phyloP scores from a whole-genome alignment of 2,888 invertebrate genomes.

The Lithophane leautieri region DNA sequence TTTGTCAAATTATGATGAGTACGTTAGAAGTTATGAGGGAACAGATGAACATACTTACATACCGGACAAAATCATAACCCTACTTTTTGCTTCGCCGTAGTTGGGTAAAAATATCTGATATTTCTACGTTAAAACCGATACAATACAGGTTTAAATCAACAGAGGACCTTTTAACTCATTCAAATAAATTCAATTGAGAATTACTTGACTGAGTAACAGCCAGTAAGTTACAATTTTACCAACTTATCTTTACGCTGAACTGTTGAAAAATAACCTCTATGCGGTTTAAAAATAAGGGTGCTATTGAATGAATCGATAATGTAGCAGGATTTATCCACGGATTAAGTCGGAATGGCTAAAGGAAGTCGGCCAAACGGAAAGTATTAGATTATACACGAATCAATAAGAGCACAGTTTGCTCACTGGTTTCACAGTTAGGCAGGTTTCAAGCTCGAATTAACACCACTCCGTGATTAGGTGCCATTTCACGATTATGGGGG shows the following conservation, averaged over 20 bases:
- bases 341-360: constrained; percentile 64
- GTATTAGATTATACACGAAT: constrained; percentile 75
- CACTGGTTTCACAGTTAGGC: constrained; percentile 59
- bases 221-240: constrained; percentile 55
- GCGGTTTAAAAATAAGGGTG: constrained; percentile 12
- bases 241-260: not conserved
- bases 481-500: constrained; percentile 24
- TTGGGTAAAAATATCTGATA: not conserved
- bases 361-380: constrained; percentile 70
- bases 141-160: constrained; percentile 59
- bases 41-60: too few relatives aligned
- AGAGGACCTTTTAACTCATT: constrained; percentile 60
- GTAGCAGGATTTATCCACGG: constrained; percentile 49
- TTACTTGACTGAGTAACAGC: constrained; percentile 64
- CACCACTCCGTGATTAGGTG: constrained; percentile 43
- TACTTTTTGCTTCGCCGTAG: too few relatives aligned
- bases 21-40: too few relatives aligned
- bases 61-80: too few relatives aligned
- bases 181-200: constrained; percentile 66
- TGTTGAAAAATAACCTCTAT: constrained; percentile 35
- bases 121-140: constrained; percentile 28
- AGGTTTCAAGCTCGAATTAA: constrained; percentile 65
- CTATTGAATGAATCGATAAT: not conserved
- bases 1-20: too few relatives aligned
- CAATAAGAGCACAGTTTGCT: constrained; percentile 67